phyloP scores from a whole-genome alignment of 2,113 vertebrate species.

The Melanostigma gelatinosum region DNA sequence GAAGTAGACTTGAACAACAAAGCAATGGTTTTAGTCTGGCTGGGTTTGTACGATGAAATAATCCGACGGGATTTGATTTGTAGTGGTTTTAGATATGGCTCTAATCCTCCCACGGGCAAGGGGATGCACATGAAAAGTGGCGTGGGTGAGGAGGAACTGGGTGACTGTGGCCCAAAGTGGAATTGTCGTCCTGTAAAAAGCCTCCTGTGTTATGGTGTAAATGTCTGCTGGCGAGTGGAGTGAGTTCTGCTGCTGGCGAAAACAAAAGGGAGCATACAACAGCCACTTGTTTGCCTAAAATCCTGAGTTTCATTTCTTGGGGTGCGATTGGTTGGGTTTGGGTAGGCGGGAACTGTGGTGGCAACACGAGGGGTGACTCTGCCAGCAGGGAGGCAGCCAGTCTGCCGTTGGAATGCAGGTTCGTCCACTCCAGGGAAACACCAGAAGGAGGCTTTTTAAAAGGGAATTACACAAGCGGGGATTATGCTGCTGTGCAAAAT shows the following conservation, averaged over 20 bases:
- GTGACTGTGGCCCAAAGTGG: not conserved
- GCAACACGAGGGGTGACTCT: conserved; percentile 4
- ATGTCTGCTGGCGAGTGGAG: not conserved
- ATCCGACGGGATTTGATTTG: conserved; percentile 56
- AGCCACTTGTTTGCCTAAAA: not conserved
- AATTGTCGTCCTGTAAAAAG: not conserved
- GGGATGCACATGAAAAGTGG: conserved; percentile 5
- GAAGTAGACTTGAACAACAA: conserved; percentile 45
- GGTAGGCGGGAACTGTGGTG: conserved; percentile 6
- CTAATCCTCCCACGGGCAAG: conserved; percentile 49
- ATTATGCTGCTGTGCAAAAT: conserved; percentile 74
- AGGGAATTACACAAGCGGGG: conserved; percentile 70
- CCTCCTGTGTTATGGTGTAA: not conserved
- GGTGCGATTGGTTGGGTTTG: too few relatives aligned
- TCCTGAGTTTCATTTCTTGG: not conserved
- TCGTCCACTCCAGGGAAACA: conserved; percentile 62
- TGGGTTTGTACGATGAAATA: conserved; percentile 51
- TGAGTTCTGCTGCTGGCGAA: not conserved
- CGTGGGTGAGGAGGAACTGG: conserved; percentile 1
- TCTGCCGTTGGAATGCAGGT: conserved; percentile 34
- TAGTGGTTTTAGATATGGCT: conserved; percentile 58
- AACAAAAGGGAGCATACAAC: not conserved
- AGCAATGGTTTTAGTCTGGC: conserved; percentile 39
- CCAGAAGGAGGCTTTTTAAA: conserved; percentile 75
- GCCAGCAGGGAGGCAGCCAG: conserved; percentile 18